Evolutionary conservation across 2,113 vertebrate genomes (phyloP).

Genomic region (Rattus rattus): DNA sequence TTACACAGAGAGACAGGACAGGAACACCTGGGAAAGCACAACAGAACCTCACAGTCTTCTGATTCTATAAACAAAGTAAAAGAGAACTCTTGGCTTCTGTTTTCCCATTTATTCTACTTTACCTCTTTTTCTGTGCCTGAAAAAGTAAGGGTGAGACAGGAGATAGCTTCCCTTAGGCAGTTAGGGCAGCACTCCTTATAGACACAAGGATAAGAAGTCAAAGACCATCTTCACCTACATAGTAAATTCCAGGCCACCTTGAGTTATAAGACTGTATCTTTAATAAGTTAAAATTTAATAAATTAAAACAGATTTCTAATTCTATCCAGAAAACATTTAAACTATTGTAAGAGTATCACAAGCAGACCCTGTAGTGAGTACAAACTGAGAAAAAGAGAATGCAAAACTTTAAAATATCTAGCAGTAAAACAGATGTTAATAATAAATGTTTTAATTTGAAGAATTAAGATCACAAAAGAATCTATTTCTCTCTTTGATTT

Average conservation of each 20-base stretch:
- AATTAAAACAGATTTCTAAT: not conserved
- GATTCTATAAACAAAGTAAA: constrained; percentile 36
- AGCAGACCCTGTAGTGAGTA: not conserved
- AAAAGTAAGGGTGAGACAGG: not conserved
- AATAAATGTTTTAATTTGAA: not conserved
- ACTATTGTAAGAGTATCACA: not conserved
- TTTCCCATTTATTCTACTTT: not conserved
- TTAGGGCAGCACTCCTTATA: not conserved
- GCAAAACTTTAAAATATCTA: not conserved
- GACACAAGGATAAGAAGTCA: not conserved
- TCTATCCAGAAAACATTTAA: not conserved
- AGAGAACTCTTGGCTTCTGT: not conserved
- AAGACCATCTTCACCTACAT: not conserved
- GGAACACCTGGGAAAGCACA: not conserved
- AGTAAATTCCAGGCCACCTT: not conserved
- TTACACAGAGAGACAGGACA: not conserved
- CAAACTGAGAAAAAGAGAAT: not conserved
- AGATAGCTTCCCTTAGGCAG: not conserved
- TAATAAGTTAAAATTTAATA: not conserved
- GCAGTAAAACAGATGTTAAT: not conserved
- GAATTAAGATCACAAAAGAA: constrained; percentile 25
- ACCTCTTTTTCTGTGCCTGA: constrained; percentile 33
- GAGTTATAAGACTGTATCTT: not conserved
- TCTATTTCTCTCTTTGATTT: constrained; percentile 45
- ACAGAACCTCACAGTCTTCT: not conserved